Evolutionary conservation across 2,797 vertebrate genomes (phyloP), one percentile per base, ranked within the genome.

Genomic region (Columba guinea): DNA sequence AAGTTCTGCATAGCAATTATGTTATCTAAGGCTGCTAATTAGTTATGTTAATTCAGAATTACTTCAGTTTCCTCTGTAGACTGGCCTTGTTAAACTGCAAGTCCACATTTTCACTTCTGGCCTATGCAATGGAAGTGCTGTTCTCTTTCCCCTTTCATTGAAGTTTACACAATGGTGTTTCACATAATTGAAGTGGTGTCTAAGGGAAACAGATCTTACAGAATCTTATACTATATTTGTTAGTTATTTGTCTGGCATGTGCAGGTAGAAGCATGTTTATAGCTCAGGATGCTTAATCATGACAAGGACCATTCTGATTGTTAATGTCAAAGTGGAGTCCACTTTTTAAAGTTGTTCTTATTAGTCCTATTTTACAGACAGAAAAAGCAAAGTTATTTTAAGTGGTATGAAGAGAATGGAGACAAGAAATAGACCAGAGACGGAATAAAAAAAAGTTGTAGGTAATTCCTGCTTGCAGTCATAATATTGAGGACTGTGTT

Each of bases 1-100:
- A 97, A 97, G 98, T 97, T 97, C 97, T 97, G 96, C 97, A 81
- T 84, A 90, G 95, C 87, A 96, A 96, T 96, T 96, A 96, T 73
- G 76, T 87, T 95, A 95, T 94, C 93, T 88, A 91, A 94, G 84
- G 60, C 73, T 95, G 53, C 77, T 95, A 96, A 97, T 97, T 96
- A 95, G 69, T 95, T 82, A 89, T 78, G 86, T 76, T 96, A 95
- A 95, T 95, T 95, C 85, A 75, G 84, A 90, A 92, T 78, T 75
- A 69, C 81, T 92, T 89, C 48, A 55, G 44, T 78, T 94, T 87
- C 81, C 76, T 73, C n/a, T 46, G 80, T 84, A 89, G 77, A 84
- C 48, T 60, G 71, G 80, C 44, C 74, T 93, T 84, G 81, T 93
- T 95, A 89, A 94, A 87, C 69, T 65, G 49, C 41, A 74, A 70